Evolutionary conservation across 2,113 vertebrate genomes (phyloP), one percentile per base, ranked within the genome.

Genomic region (Zingel zingel): DNA sequence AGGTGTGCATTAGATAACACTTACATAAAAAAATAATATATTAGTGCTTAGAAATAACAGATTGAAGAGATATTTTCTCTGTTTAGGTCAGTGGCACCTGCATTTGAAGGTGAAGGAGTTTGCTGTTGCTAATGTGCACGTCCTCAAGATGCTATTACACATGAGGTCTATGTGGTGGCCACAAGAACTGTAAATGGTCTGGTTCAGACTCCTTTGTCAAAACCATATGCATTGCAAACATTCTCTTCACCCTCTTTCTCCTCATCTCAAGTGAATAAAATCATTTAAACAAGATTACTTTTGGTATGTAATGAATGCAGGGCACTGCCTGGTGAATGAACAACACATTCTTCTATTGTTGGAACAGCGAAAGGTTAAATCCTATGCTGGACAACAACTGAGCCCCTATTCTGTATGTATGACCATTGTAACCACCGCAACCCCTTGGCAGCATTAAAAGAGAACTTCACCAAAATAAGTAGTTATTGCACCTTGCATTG

Each of bases 401-500:
- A 50, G 2, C 36, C 9, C 39, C 0, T 50, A 16, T 9, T 5
- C 21, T 62, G 25, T 12, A 33, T 36, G 14, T 11, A 4, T 47
- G 25, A 14, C 21, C 8, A 1, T 5, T 51, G 47, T 61, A 59
- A 71, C 51, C 16, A 33, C 3, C 1, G 1, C 48, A 25, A 64
- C 27, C n/a, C 7, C 36, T 8, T 33, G 27, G 23, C 47, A 61
- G 12, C 12, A 80, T 2, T 62, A n/a, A 48, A 47, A 16, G 2
- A 48, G 0, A 61, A 54, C 21, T 45, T 0, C n/a, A 63, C 8
- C 36, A 65, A 50, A 65, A 54, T 68, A 50, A 53, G n/a, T 5
- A 21, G n/a, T 36, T 0, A 21, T 3, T 15, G 18, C 43, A 94
- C 98, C 97, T 98, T 88, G 92, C 87, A 3, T 86, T 89, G 62